Percentiles rank a stretch among this genome's conserved stretches.
Evolutionary conservation across 2,888 invertebrate species (phyloP).

Genomic region (Dryocosmus kuriphilus): DNA sequence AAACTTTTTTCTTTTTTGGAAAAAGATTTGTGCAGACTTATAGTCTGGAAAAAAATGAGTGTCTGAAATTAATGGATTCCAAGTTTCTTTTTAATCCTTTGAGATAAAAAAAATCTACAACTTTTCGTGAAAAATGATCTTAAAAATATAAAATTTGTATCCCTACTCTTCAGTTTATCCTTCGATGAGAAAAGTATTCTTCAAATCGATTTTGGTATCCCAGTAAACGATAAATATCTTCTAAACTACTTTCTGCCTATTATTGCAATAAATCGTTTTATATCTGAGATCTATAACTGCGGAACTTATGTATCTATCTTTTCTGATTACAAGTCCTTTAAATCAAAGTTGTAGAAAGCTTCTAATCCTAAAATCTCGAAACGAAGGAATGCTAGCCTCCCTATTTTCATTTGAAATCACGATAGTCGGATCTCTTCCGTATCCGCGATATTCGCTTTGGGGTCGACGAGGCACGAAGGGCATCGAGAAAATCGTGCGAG

Average conservation of each 20-base stretch:
- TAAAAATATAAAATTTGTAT: too few species aligned
- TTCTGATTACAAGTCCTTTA: neutral
- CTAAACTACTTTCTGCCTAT: neutral
- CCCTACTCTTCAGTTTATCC: neutral
- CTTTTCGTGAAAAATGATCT: too few species aligned
- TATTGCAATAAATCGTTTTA: neutral
- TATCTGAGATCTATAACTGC: neutral
- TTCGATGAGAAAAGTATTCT: neutral
- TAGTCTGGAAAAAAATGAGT: too few species aligned
- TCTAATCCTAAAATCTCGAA: constrained; percentile 24
- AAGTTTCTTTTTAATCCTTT: too few species aligned
- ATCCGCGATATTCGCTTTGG: constrained; percentile 27
- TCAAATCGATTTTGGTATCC: neutral
- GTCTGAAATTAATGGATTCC: too few species aligned
- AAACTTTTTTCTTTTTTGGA: too few species aligned
- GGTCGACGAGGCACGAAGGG: constrained; percentile 46
- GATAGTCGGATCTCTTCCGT: constrained; percentile 34
- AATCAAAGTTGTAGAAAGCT: constrained; percentile 18
- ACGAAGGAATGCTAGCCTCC: constrained; percentile 13
- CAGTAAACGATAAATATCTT: too few species aligned
- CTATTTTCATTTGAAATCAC: constrained; percentile 29
- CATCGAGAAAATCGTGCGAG: constrained; percentile 46
- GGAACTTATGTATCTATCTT: neutral
- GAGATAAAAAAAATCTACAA: too few species aligned
- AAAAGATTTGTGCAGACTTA: too few species aligned